Percentiles rank a stretch among this genome's conserved stretches.
Conservation (phyloP, 2,113 vertebrate genomes). For the Chionodraco myersi region DNA sequence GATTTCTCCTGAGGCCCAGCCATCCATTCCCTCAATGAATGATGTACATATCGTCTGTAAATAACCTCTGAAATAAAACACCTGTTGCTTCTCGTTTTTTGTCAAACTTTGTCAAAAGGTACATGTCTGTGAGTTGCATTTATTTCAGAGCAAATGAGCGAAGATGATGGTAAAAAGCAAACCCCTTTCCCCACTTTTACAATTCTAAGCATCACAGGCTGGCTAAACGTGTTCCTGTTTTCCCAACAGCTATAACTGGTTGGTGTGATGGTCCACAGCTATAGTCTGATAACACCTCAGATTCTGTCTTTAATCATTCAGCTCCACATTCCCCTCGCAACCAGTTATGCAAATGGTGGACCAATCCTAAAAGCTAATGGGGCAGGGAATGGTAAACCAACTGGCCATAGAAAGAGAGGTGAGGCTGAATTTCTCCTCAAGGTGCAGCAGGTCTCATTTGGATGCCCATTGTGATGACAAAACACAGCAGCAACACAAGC, state of each 20-base stretch:
- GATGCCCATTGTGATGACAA: constrained; percentile 47
- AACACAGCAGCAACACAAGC: constrained; percentile 47
- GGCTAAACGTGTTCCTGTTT: constrained; percentile 44
- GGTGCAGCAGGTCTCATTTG: constrained; percentile 60
- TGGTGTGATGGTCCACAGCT: constrained; percentile 45
- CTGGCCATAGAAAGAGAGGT: constrained; percentile 45
- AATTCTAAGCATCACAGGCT: neutral
- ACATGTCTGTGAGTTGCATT: constrained; percentile 19
- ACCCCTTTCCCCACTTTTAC: neutral
- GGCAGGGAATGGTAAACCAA: constrained; percentile 62
- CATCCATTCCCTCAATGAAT: constrained; percentile 42
- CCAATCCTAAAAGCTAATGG: constrained; percentile 72
- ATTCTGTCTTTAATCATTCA: constrained; percentile 62
- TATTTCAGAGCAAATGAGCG: constrained; percentile 23
- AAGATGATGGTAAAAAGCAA: constrained; percentile 14
- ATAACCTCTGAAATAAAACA: constrained; percentile 63
- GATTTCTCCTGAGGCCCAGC: constrained; percentile 47
- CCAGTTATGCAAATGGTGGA: constrained; percentile 67
- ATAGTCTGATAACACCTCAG: constrained; percentile 48
- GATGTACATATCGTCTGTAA: constrained; percentile 33
- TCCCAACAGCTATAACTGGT: constrained; percentile 31
- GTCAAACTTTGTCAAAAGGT: constrained; percentile 16
- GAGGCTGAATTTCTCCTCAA: constrained; percentile 44
- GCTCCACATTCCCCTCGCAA: constrained; percentile 44
- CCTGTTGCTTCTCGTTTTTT: constrained; percentile 49